A percentile compares a stretch with the other conserved stretches of the same genome.
phyloP scores from a whole-genome alignment of 2,888 invertebrate genomes.

The Ephialtes manifestator region DNA sequence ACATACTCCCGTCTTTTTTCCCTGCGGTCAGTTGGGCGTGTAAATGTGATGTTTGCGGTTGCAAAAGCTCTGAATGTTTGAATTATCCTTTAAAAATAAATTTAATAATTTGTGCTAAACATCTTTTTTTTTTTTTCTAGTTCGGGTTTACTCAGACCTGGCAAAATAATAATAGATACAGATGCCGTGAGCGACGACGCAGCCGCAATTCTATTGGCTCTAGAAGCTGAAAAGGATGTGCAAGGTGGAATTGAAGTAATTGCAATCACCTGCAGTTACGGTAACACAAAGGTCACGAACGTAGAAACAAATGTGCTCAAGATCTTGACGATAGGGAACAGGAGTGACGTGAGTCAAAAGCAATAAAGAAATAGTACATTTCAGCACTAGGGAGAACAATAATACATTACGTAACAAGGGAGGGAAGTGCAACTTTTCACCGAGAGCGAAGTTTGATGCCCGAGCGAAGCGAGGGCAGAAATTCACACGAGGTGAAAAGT shows the following conservation, averaged over 20 bases:
- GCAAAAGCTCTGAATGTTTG: too few species aligned
- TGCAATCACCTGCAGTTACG: slow-evolving; percentile 88
- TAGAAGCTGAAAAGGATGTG: slow-evolving; percentile 79
- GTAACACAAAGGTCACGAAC: slow-evolving; percentile 87
- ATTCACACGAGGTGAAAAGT: too few species aligned
- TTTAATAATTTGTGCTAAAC: neutral
- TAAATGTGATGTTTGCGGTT: too few species aligned
- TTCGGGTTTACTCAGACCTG: slow-evolving; percentile 1
- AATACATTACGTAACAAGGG: too few species aligned
- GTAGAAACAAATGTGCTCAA: slow-evolving; percentile 87
- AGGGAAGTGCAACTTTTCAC: too few species aligned
- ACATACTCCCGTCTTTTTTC: too few species aligned
- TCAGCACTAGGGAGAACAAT: too few species aligned
- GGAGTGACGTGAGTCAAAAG: slow-evolving; percentile 81
- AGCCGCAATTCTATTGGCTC: slow-evolving; percentile 84
- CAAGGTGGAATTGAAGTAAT: slow-evolving; percentile 83
- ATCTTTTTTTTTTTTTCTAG: slow-evolving; percentile 11
- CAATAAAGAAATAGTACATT: neutral
- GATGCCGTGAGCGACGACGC: slow-evolving; percentile 87
- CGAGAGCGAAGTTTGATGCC: too few species aligned
- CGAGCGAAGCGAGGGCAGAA: too few species aligned
- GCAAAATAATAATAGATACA: slow-evolving; percentile 85
- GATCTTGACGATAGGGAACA: slow-evolving; percentile 84
- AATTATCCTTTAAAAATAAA: too few species aligned
- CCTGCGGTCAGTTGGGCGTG: too few species aligned